A percentile compares a stretch with the other conserved stretches of the same genome.
Evolutionary conservation across 92 coral and sea anemone species (phyloP).

Genomic region (Epizoanthus illoricatus): DNA sequence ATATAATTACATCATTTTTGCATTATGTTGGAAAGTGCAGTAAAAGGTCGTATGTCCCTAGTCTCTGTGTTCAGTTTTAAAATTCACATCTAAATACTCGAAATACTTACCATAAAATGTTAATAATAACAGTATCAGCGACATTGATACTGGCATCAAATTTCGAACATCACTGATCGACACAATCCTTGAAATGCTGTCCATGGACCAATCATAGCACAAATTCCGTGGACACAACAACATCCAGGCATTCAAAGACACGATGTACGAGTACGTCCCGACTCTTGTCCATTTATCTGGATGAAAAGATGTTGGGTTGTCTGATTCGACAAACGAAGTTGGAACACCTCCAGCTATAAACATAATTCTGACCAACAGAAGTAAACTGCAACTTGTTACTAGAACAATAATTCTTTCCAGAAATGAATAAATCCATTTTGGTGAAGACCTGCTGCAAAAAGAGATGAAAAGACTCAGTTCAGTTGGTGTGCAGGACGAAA

Average conservation of each 20-base stretch:
- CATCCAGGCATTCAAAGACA: slow-evolving; percentile 68
- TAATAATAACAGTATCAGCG: slow-evolving; percentile 23
- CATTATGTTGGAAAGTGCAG: no score
- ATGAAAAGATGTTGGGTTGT: slow-evolving; percentile 80
- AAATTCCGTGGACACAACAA: slow-evolving; percentile 66
- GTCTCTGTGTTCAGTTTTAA: no score
- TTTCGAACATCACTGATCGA: slow-evolving; percentile 67
- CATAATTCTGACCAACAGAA: slow-evolving; percentile 60
- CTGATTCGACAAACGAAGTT: slow-evolving; percentile 68
- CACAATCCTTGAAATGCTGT: slow-evolving; percentile 74
- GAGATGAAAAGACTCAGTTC: background rate
- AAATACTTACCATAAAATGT: slow-evolving; percentile 54
- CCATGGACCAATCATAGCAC: slow-evolving; percentile 97
- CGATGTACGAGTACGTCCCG: slow-evolving; percentile 66
- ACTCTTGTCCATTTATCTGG: slow-evolving; percentile 74
- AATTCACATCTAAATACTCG: no score
- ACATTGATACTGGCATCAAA: slow-evolving; percentile 32
- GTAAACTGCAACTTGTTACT: slow-evolving; percentile 39
- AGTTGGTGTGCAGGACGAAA: no score
- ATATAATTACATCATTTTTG: no score
- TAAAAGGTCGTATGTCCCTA: no score
- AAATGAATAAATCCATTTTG: slow-evolving; percentile 63
- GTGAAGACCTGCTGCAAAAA: slow-evolving; percentile 46
- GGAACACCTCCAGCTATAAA: slow-evolving; percentile 60
- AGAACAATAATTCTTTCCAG: slow-evolving; percentile 57